Base-by-base conservation (phyloP, 2,113 vertebrate species). In the Zeus faber region DNA sequence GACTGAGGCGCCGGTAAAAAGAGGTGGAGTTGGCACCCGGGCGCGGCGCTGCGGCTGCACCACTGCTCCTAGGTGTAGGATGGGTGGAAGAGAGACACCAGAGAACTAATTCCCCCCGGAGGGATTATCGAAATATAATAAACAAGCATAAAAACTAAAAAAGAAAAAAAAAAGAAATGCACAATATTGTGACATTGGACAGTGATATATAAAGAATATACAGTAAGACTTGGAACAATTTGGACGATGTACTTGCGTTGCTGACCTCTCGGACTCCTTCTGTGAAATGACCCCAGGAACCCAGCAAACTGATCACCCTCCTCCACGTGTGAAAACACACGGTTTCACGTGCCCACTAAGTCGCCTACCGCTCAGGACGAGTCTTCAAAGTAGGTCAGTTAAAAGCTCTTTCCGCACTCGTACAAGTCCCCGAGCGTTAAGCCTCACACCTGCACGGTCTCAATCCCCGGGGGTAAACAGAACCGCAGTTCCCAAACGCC, bases 391-490 rank as follows among this genome's bases (percentile, higher is more conserved):
- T 70, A 71, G 77, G 82, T 85, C 79, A 76, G 58, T 37, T 58
- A 61, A 70, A 75, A 70, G 55, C 62, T 54, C 22, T 69, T 25
- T 65, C 71, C 62, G 67, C 70, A 20, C 84, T 83, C 82, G 86
- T 84, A n/a, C 77, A 86, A 80, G 73, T 86, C 84, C 69, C 77
- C 22, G 52, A 26, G 80, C 77, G 56, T 58, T 1, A 41, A 44
- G 66, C 44, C 54, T 64, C 66, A 70, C 70, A 83, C 67, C 77
- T 75, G 76, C 74, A 58, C 62, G 16, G 50, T 77, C 83, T 84
- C 75, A 82, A 81, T 85, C 82, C 83, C 71, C 52, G 16, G 66
- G 21, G 58, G 41, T 58, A 72, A 70, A 48, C 49, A 50, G 55
- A 47, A 63, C 4, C 37, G 77, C 58, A 75, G 73, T 76, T 75